A percentile compares a stretch with the other conserved stretches of the same genome.
phyloP scores from a whole-genome alignment of 2,888 invertebrate genomes.

The Ashinkailepas kermadecensis region DNA sequence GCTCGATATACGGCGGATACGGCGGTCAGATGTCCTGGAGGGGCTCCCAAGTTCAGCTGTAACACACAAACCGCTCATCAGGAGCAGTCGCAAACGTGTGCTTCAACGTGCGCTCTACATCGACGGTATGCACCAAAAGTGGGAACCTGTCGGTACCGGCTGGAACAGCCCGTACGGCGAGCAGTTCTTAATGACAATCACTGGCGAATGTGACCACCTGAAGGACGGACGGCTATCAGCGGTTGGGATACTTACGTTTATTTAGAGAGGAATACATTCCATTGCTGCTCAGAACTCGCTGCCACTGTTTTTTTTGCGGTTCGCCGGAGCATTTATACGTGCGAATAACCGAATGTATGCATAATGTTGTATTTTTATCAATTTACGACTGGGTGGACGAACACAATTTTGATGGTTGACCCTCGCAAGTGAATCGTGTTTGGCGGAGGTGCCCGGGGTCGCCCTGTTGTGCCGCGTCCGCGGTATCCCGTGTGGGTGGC shows the following conservation, averaged over 20 bases:
- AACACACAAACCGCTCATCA: constrained; percentile 5
- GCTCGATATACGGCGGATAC: constrained; percentile 40
- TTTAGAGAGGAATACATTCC: neutral
- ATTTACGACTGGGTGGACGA: too few relatives aligned
- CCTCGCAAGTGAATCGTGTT: too few relatives aligned
- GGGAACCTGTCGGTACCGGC: neutral
- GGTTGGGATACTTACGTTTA: neutral
- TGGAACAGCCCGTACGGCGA: neutral
- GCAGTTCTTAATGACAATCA: too few relatives aligned
- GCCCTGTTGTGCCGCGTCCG: too few relatives aligned
- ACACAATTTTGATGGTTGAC: too few relatives aligned
- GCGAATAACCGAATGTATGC: too few relatives aligned
- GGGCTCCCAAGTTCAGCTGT: constrained; percentile 48
- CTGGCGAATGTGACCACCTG: too few relatives aligned
- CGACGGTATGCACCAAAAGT: neutral
- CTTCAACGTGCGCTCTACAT: too few relatives aligned
- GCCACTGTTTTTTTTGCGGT: neutral
- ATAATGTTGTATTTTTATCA: too few relatives aligned
- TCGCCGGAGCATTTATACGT: neutral
- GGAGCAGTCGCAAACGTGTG: too few relatives aligned
- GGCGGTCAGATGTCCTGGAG: constrained; percentile 47
- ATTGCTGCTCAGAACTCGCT: neutral
- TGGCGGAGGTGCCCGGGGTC: too few relatives aligned
- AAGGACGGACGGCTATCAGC: neutral
- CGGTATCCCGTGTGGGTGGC: neutral